phyloP scores from a whole-genome alignment of 2,113 vertebrate species.

The Oreochromis aureus region DNA sequence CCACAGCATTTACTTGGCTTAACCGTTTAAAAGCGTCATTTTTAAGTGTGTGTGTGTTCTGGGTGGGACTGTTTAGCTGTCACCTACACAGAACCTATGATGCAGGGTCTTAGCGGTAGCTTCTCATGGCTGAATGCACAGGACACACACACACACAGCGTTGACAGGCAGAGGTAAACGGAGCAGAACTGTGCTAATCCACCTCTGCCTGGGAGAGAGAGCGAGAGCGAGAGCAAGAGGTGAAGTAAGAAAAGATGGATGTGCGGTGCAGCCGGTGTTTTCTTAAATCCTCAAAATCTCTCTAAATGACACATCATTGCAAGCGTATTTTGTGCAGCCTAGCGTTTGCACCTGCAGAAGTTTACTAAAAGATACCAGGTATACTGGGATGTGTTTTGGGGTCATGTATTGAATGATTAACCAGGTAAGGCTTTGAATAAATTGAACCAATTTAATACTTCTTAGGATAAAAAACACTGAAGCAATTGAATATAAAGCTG shows the following conservation, averaged over 20 bases:
- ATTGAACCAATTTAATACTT: neutral
- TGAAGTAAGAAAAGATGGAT: slow-evolving; percentile 18
- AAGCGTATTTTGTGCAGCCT: neutral
- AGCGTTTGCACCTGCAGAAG: neutral
- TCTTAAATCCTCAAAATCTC: slow-evolving; percentile 4
- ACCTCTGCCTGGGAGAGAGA: slow-evolving; percentile 61
- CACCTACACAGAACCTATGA: slow-evolving; percentile 75
- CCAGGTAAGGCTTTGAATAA: neutral
- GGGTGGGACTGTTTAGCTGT: slow-evolving; percentile 87
- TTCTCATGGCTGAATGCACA: slow-evolving; percentile 85
- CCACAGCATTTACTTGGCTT: slow-evolving; percentile 46
- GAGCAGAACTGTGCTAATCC: slow-evolving; percentile 85
- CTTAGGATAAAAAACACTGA: neutral
- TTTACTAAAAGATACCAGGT: neutral
- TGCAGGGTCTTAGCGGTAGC: slow-evolving; percentile 75
- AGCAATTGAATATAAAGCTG: neutral
- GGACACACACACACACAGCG: slow-evolving; percentile 67
- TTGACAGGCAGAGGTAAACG: slow-evolving; percentile 88
- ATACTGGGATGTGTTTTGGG: neutral
- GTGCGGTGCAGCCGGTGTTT: slow-evolving; percentile 10
- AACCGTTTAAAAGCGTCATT: slow-evolving; percentile 21
- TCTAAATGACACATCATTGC: neutral
- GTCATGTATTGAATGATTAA: neutral
- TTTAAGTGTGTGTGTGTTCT: slow-evolving; percentile 75
- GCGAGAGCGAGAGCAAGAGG: slow-evolving; percentile 9